Conservation (phyloP, 2,797 vertebrate genomes). For the Acanthis flammea region DNA sequence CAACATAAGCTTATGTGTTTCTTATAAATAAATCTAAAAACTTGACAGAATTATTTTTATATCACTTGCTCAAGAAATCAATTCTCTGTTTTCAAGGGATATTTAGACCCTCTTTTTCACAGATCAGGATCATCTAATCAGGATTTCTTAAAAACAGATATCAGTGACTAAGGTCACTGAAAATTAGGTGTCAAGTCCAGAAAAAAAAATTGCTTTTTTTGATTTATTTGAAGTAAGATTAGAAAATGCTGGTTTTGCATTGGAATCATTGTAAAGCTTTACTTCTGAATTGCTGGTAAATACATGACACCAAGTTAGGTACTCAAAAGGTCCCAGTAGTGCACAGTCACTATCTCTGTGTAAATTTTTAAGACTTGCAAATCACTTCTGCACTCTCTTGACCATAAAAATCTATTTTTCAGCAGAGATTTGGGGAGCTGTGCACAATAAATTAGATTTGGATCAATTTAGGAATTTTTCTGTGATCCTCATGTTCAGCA, state of each 20-base stretch:
- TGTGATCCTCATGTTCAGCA: not conserved
- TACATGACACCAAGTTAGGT: not conserved
- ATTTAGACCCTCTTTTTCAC: not conserved
- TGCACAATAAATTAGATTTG: not conserved
- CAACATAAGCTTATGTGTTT: not conserved
- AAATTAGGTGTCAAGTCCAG: not conserved
- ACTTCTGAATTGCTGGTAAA: not conserved
- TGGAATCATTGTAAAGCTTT: not conserved
- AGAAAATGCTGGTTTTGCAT: not conserved
- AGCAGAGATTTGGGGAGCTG: not conserved
- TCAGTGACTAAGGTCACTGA: not conserved
- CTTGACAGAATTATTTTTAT: not conserved
- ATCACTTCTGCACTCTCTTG: not conserved
- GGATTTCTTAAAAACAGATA: not conserved
- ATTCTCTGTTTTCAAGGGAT: not conserved
- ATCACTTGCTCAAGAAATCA: not conserved
- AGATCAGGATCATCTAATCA: not conserved
- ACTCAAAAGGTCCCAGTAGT: not conserved
- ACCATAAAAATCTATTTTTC: not conserved
- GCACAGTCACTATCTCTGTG: not conserved
- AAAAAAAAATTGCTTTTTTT: not conserved
- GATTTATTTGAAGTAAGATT: not conserved
- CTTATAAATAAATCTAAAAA: not conserved
- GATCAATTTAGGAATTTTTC: not conserved
- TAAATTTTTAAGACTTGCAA: not conserved